These are phyloP conservation scores for Portevinia maculata DNA, from an alignment of 2,888 invertebrate species.

Conservation along the genomic window DNA sequence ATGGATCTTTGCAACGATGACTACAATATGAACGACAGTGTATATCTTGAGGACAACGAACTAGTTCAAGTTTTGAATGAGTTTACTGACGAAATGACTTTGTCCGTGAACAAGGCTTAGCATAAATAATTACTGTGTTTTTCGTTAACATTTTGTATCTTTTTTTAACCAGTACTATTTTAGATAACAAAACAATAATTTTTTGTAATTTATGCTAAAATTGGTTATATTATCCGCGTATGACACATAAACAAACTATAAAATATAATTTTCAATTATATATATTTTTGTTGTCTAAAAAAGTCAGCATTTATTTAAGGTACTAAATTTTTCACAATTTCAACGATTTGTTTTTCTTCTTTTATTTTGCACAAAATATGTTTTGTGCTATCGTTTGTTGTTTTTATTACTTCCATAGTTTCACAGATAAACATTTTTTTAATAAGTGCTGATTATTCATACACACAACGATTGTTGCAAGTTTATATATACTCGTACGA, in stretches of 20 bases:
- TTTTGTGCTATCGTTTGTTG: neutral
- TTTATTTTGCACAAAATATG: slow-evolving; percentile 19
- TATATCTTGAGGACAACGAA: slow-evolving; percentile 77
- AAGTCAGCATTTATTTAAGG: slow-evolving; percentile 57
- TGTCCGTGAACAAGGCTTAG: slow-evolving; percentile 49
- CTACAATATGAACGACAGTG: slow-evolving; percentile 79
- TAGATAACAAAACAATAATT: slow-evolving; percentile 10
- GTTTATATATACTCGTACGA: slow-evolving; percentile 7
- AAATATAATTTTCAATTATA: slow-evolving; percentile 11
- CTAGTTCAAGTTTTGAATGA: slow-evolving; percentile 79
- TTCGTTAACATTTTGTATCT: slow-evolving; percentile 11
- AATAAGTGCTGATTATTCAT: slow-evolving; percentile 56
- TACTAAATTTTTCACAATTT: neutral
- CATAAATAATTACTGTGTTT: slow-evolving; percentile 14
- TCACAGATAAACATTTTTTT: slow-evolving; percentile 9
- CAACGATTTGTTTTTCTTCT: neutral
- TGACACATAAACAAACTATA: slow-evolving; percentile 12
- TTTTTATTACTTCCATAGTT: neutral
- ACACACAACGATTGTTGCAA: slow-evolving; percentile 38
- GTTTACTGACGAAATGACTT: slow-evolving; percentile 77
- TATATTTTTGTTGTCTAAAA: neutral
- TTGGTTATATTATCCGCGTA: no score
- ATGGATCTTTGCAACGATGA: slow-evolving; percentile 81
- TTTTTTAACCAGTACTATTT: neutral
- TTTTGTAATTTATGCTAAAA: no score